Conservation (phyloP, 2,888 invertebrate species). For the Abscondita cerata region DNA sequence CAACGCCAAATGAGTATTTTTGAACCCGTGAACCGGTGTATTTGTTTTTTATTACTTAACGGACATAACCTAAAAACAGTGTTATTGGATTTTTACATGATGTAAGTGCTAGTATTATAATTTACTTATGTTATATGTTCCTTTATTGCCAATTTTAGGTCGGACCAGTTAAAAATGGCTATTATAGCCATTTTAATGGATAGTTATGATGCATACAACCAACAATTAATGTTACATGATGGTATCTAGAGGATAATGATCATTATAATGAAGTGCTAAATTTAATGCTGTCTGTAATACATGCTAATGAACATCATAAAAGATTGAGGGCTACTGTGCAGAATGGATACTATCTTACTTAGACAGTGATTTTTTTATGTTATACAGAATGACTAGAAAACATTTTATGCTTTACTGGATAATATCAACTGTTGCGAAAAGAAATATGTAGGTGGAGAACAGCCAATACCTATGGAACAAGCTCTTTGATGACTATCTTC, state of each 20-base stretch:
- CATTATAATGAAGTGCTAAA: not conserved
- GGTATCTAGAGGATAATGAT: constrained; percentile 2
- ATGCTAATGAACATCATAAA: too few species aligned
- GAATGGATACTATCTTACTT: not conserved
- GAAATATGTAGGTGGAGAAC: constrained; percentile 4
- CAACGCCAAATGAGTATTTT: constrained; percentile 1
- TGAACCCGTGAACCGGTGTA: constrained; percentile 1
- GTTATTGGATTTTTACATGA: too few species aligned
- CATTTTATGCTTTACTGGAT: not conserved
- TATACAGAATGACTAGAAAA: constrained; percentile 1
- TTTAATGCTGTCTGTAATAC: too few species aligned
- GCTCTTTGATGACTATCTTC: not conserved
- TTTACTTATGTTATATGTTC: not conserved
- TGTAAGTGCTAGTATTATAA: too few species aligned
- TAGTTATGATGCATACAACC: too few species aligned
- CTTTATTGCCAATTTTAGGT: not conserved
- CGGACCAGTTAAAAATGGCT: not conserved
- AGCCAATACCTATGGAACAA: constrained; percentile 1
- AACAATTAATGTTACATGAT: not conserved
- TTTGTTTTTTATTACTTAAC: too few species aligned
- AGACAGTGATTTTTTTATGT: constrained; percentile 2
- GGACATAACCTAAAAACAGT: too few species aligned
- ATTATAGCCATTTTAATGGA: not conserved
- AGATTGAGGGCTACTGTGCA: too few species aligned
- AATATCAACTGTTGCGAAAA: not conserved